Percentiles rank a stretch among this genome's conserved stretches.
Evolutionary conservation across 1,140 invertebrate genomes (phyloP).

Genomic region (Drosophila orosa): DNA sequence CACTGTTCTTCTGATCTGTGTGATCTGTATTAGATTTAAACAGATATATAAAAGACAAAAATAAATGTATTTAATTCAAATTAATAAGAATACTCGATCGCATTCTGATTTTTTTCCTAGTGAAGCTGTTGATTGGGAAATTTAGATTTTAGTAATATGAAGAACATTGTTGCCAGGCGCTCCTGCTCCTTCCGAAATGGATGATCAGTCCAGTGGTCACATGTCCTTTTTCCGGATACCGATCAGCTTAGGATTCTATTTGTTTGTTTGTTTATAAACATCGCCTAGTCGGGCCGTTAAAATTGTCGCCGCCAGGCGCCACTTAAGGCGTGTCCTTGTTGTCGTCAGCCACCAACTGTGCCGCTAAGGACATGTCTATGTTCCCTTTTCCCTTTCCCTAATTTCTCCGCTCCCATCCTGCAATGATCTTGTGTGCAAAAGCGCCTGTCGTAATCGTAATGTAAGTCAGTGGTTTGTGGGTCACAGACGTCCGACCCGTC

Average conservation of each 20-base stretch:
- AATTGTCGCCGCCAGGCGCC: conserved; percentile 57
- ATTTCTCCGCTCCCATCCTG: neutral
- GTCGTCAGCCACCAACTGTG: conserved; percentile 78
- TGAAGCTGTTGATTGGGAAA: neutral
- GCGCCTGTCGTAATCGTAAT: conserved; percentile 36
- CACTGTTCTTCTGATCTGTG: no score
- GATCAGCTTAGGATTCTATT: conserved; percentile 28
- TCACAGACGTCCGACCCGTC: conserved; percentile 49
- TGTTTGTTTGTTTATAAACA: conserved; percentile 76
- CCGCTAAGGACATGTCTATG: conserved; percentile 58
- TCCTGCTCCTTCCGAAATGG: conserved; percentile 30
- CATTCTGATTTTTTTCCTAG: neutral
- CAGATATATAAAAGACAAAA: no score
- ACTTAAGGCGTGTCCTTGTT: conserved; percentile 69
- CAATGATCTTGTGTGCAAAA: conserved; percentile 67
- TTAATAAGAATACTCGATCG: neutral
- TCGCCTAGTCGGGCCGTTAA: conserved; percentile 29
- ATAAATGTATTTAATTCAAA: no score
- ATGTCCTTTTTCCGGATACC: conserved; percentile 16
- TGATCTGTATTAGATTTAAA: no score
- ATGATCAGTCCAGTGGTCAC: conserved; percentile 40
- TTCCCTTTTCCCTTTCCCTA: neutral
- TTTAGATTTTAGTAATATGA: no score
- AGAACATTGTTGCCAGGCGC: conserved; percentile 28
- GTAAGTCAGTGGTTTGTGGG: conserved; percentile 65